Evolutionary conservation across 1,140 invertebrate species (phyloP), one percentile per base, ranked within the genome.

Genomic region (Adoxophyes honmai): DNA sequence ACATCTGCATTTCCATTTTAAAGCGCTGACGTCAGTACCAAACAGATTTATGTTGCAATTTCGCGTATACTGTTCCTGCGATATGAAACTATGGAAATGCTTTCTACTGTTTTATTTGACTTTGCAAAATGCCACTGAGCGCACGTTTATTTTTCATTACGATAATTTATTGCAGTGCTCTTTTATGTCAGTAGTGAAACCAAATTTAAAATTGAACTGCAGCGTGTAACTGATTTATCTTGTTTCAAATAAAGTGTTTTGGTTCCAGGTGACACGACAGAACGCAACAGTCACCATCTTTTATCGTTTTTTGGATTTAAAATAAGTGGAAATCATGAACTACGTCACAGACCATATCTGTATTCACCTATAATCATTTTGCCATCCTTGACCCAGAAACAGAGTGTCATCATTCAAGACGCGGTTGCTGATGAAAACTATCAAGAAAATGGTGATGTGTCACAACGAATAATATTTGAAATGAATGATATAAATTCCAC

Each of bases 321-420:
- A 68, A 54, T 70, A 44, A 68, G 66, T 53, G 65, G 78, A 60
- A 42, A 38, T 33, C 28, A 14, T 59, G 66, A 60, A 10, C 51
- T 71, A 11, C 66, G 70, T 55, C 60, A 68, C 14, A 71, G 68
- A 11, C 61, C 66, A 28, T 71, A 70, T 34, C 44, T 74, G 21
- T 53, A 77, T 35, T 59, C 70, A 51, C 79, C 78, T 8, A 33
- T 85, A n/a, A 52, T 81, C 13, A 52, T 85, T 54, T 14, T 81
- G n/a, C 75, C 79, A 37, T 36, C 67, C 33, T 42, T 71, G 36
- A 73, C 72, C 51, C 66, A 73, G 60, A 66, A 69, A 33, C 63
- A 74, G 58, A 72, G 38, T 66, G 53, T 70, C 0, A 68, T 61
- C 55, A 64, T 75, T 34, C 51, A 64, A 53, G 66, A 65, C 38